A percentile compares a stretch with the other conserved stretches of the same genome.
Evolutionary conservation across 2,113 vertebrate species (phyloP).

Genomic region (Equus quagga): DNA sequence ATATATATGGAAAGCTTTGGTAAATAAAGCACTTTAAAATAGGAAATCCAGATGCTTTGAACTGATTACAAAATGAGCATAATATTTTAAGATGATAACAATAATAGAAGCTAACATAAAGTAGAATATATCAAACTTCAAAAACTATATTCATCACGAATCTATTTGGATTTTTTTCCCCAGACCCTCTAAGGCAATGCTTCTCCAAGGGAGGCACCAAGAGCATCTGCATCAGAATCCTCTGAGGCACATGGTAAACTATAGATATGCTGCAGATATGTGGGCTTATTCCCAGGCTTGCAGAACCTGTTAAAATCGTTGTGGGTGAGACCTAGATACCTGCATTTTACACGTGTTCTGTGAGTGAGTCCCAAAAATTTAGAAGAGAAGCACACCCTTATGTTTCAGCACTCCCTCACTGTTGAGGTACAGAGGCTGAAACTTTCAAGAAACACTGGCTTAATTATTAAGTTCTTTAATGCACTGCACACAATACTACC

Average conservation of each 20-base stretch:
- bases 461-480: neutral
- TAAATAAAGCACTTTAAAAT: neutral
- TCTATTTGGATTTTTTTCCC: neutral
- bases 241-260: neutral
- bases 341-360: neutral
- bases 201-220: neutral
- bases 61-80: neutral
- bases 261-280: neutral
- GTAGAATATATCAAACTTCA: neutral
- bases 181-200: neutral
- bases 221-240: neutral
- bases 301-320: neutral
- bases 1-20: neutral
- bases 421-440: neutral
- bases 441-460: neutral
- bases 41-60: neutral
- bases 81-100: neutral
- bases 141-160: neutral
- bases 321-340: neutral
- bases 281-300: neutral
- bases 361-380: neutral
- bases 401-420: neutral
- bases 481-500: neutral
- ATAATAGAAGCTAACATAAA: neutral
- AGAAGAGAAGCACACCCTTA: neutral